Conservation (phyloP, 2,797 vertebrate species). For the Phyllotis vaccarum region DNA sequence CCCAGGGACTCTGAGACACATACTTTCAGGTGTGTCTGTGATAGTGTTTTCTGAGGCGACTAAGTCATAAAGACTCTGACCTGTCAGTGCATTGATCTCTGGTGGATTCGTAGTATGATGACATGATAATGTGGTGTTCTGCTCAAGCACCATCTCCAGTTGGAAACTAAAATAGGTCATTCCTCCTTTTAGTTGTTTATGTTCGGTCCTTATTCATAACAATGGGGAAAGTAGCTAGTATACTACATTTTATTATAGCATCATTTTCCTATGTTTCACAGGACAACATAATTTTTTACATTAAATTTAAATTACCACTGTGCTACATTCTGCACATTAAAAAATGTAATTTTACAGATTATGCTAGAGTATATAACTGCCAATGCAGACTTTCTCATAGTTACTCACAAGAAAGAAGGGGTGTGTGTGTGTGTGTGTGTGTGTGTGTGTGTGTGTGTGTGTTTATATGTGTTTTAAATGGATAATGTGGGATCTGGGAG, state of each 20-base stretch:
- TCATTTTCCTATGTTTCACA: conserved; percentile 26
- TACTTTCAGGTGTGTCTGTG: background rate
- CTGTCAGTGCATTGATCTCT: background rate
- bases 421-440: background rate
- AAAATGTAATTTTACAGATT: background rate
- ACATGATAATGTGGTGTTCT: background rate
- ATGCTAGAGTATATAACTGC: background rate
- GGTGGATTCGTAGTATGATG: background rate
- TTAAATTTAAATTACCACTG: background rate
- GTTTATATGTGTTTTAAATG: background rate
- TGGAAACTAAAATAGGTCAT: background rate
- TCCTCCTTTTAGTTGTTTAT: background rate
- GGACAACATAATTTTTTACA: background rate
- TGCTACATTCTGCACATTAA: conserved; percentile 4
- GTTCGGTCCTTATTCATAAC: background rate
- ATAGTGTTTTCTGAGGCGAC: background rate
- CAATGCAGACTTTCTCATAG: background rate
- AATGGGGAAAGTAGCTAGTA: background rate
- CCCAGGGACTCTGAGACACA: background rate
- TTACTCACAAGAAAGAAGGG: background rate
- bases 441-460: background rate
- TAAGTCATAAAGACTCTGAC: background rate
- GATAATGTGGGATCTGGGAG: no score
- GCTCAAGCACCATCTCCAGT: background rate
- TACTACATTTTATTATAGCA: background rate